A percentile compares a stretch with the other conserved stretches of the same genome.
phyloP scores from a whole-genome alignment of 2,113 vertebrate genomes.

The Dromiciops gliroides region DNA sequence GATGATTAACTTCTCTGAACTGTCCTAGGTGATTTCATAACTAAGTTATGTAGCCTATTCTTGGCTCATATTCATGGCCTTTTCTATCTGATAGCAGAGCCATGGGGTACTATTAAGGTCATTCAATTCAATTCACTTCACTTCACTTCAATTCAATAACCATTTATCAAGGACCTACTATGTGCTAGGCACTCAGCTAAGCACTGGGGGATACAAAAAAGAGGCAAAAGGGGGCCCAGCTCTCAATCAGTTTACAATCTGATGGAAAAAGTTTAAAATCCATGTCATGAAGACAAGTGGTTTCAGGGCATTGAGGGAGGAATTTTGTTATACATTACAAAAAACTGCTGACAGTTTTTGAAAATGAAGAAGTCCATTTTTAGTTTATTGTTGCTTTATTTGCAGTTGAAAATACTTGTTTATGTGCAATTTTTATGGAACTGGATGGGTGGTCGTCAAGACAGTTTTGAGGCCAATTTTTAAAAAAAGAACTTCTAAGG shows the following conservation, averaged over 20 bases:
- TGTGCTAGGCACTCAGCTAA: not conserved
- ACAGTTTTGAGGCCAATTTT: not conserved
- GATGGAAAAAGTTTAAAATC: not conserved
- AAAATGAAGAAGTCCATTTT: not conserved
- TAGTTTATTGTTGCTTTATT: not conserved
- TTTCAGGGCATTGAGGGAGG: not conserved
- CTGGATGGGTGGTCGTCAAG: not conserved
- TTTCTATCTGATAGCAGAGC: not conserved
- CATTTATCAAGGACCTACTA: not conserved
- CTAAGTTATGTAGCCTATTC: not conserved
- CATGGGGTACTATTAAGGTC: not conserved
- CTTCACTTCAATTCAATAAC: not conserved
- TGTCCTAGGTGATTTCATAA: not conserved
- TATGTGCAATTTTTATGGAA: not conserved
- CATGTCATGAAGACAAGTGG: not conserved
- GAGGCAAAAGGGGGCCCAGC: not conserved
- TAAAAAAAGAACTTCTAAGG: not conserved
- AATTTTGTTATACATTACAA: not conserved
- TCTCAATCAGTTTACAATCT: not conserved
- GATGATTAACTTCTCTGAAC: not conserved
- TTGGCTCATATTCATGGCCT: not conserved
- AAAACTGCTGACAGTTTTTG: not conserved
- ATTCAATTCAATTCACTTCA: not conserved
- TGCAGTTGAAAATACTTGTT: not conserved
- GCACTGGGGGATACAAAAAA: not conserved